Conservation (phyloP, 64 coral and sea anemone genomes). For the Porites lutea region DNA sequence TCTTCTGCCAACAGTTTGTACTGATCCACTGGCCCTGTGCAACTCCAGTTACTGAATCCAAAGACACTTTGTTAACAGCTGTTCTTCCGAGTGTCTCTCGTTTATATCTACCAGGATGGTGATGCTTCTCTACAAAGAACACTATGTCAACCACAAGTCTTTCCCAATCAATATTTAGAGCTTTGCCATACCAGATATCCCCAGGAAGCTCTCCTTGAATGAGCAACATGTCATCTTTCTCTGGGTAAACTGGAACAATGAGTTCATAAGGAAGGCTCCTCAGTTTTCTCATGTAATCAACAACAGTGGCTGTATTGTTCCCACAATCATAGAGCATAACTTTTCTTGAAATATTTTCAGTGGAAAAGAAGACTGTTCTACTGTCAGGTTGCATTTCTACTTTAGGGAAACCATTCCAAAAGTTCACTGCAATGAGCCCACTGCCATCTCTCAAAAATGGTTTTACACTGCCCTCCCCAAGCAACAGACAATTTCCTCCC, state of each 20-base stretch:
- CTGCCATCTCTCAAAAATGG: slow-evolving; percentile 31
- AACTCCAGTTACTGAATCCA: slow-evolving; percentile 49
- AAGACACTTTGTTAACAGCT: slow-evolving; percentile 45
- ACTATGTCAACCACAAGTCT: slow-evolving; percentile 47
- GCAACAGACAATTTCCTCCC: not conserved
- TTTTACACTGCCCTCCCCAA: slow-evolving; percentile 15
- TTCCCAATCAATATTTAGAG: slow-evolving; percentile 18
- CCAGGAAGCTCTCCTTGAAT: slow-evolving; percentile 50
- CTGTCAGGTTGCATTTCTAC: slow-evolving; percentile 12
- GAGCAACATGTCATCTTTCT: slow-evolving; percentile 58
- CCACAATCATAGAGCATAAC: slow-evolving; percentile 36
- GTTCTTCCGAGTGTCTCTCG: slow-evolving; percentile 47
- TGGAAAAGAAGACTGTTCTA: slow-evolving; percentile 36
- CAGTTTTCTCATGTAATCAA: slow-evolving; percentile 42
- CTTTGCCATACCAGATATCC: slow-evolving; percentile 60
- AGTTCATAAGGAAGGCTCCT: slow-evolving; percentile 18
- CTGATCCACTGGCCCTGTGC: slow-evolving; percentile 25
- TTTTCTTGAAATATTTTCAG: slow-evolving; percentile 49
- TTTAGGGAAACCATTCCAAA: slow-evolving; percentile 52
- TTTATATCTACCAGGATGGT: slow-evolving; percentile 22
- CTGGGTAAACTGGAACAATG: slow-evolving; percentile 56
- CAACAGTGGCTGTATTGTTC: slow-evolving; percentile 20
- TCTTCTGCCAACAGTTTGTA: slow-evolving; percentile 23
- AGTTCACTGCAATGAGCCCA: slow-evolving; percentile 28
- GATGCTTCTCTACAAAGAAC: slow-evolving; percentile 54